phyloP scores from a whole-genome alignment of 2,888 invertebrate species.

The Epinotia bilunana region DNA sequence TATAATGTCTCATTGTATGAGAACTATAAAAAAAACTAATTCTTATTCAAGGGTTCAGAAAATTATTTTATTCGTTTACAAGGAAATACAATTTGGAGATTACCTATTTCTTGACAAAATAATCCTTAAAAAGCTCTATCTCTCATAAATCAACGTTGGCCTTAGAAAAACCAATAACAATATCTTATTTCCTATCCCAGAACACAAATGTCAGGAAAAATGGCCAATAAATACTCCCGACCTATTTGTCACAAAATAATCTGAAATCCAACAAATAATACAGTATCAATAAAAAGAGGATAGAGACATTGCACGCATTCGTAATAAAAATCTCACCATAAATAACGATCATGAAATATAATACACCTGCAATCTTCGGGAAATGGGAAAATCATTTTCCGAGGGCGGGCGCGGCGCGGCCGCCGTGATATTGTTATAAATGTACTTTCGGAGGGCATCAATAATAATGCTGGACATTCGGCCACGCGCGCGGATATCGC shows the following conservation, averaged over 20 bases:
- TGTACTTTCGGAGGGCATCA: constrained; percentile 82
- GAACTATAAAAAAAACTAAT: not conserved
- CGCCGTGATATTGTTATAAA: constrained; percentile 84
- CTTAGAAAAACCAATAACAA: constrained; percentile 60
- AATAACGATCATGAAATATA: constrained; percentile 85
- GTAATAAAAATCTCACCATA: constrained; percentile 84
- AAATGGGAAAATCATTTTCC: constrained; percentile 84
- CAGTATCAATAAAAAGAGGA: constrained; percentile 78
- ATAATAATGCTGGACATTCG: constrained; percentile 79
- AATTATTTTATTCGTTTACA: not conserved
- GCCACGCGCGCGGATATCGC: constrained; percentile 53
- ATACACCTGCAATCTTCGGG: constrained; percentile 84
- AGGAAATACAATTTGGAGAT: not conserved
- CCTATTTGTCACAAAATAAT: constrained; percentile 75
- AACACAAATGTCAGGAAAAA: constrained; percentile 63
- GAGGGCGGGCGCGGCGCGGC: constrained; percentile 83
- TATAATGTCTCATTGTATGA: constrained; percentile 38
- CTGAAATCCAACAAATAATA: constrained; percentile 79
- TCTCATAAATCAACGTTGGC: constrained; percentile 40
- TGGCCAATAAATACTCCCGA: constrained; percentile 68
- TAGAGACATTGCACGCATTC: constrained; percentile 84
- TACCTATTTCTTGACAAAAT: not conserved
- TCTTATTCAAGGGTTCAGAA: not conserved
- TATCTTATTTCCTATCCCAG: constrained; percentile 52
- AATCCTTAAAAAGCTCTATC: constrained; percentile 14